Percentiles rank a stretch among this genome's conserved stretches.
Evolutionary conservation across 1,140 invertebrate species (phyloP).

Genomic region (Drosophila bifasciata): DNA sequence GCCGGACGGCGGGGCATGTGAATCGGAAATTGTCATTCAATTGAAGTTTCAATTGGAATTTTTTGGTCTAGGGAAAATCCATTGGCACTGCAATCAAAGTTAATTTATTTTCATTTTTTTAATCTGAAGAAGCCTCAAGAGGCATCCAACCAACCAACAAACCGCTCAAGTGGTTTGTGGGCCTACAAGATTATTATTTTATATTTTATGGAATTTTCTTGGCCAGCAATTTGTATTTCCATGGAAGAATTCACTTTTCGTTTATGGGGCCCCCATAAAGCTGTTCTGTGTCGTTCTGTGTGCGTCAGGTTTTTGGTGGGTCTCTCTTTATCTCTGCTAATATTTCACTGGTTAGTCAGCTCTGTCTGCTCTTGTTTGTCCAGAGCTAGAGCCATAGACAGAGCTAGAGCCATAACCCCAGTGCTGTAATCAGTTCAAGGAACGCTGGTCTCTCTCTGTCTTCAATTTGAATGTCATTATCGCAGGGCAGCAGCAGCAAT

Average conservation of each 20-base stretch:
- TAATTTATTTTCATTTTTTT: constrained; percentile 49
- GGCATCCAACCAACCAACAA: too few species aligned
- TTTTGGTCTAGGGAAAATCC: not conserved
- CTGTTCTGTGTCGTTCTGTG: constrained; percentile 1
- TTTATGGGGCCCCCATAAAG: not conserved
- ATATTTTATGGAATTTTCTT: too few species aligned
- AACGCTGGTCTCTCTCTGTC: constrained; percentile 21
- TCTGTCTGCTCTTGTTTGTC: not conserved
- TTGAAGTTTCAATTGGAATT: constrained; percentile 1
- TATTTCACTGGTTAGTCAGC: constrained; percentile 29
- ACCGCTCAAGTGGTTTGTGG: too few species aligned
- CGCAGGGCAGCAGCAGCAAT: not conserved
- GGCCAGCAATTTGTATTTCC: not conserved
- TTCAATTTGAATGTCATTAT: constrained; percentile 47
- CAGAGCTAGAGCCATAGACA: too few species aligned
- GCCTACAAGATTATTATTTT: too few species aligned
- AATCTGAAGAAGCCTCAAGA: constrained; percentile 37
- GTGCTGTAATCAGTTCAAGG: constrained; percentile 28
- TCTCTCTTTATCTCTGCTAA: constrained; percentile 17
- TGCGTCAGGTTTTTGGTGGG: constrained; percentile 14
- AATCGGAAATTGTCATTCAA: constrained; percentile 18
- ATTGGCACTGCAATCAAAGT: not conserved
- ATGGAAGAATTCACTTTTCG: not conserved
- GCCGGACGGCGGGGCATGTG: not conserved
- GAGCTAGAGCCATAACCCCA: not conserved